Conservation (phyloP, 2,888 invertebrate species). For the Altica lythri region DNA sequence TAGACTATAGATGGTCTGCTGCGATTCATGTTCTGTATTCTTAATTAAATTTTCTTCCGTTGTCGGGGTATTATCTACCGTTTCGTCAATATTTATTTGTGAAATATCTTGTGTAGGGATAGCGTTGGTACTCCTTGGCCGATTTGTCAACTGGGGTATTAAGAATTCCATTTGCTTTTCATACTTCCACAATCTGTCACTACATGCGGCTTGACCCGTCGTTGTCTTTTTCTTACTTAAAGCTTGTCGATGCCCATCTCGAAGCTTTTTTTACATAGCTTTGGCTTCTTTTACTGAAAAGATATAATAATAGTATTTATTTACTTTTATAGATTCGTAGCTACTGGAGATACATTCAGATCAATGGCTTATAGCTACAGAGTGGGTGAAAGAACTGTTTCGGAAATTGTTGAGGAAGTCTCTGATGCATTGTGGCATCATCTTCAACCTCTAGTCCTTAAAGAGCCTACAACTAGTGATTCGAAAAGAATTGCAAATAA, state of each 20-base stretch:
- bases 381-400: slow-evolving; percentile 20
- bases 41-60: no score
- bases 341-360: slow-evolving; percentile 22
- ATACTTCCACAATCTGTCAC: slow-evolving; percentile 15
- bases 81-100: slow-evolving; percentile 9
- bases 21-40: slow-evolving; percentile 5
- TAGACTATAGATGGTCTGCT: neutral
- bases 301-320: slow-evolving; percentile 7
- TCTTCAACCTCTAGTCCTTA: slow-evolving; percentile 15
- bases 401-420: slow-evolving; percentile 21
- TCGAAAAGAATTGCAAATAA: slow-evolving; percentile 29
- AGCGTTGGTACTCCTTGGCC: slow-evolving; percentile 19
- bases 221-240: slow-evolving; percentile 16
- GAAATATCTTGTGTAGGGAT: slow-evolving; percentile 2
- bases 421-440: slow-evolving; percentile 19
- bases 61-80: slow-evolving; percentile 11
- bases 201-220: slow-evolving; percentile 12
- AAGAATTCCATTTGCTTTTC: slow-evolving; percentile 23
- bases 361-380: slow-evolving; percentile 24
- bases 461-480: slow-evolving; percentile 25
- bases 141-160: slow-evolving; percentile 16
- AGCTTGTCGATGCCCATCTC: slow-evolving; percentile 21
- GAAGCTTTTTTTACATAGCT: slow-evolving; percentile 15
- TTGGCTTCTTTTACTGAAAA: slow-evolving; percentile 27
- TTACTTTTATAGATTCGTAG: slow-evolving; percentile 20